Evolutionary conservation across 2,888 invertebrate species (phyloP).

Genomic region (Apodemia zela): DNA sequence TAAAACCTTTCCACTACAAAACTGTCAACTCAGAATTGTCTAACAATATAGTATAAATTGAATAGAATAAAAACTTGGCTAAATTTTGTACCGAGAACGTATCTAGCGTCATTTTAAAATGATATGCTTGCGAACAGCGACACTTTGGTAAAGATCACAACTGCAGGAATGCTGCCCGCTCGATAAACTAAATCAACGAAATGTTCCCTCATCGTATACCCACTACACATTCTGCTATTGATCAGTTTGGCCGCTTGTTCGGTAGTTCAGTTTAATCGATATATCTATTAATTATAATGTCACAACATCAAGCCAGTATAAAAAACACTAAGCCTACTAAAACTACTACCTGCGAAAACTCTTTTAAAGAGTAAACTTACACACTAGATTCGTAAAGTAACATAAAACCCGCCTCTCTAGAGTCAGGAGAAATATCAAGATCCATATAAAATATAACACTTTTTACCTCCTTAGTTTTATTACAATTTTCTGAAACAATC

Average conservation of each 20-base stretch:
- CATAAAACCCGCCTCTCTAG: conserved; percentile 49
- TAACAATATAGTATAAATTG: conserved; percentile 71
- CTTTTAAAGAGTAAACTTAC: conserved; percentile 79
- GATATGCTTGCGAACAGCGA: conserved; percentile 77
- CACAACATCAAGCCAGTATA: conserved; percentile 82
- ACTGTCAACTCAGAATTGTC: conserved; percentile 64
- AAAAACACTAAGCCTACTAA: conserved; percentile 81
- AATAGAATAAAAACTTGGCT: conserved; percentile 73
- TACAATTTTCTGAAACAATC: conserved; percentile 80
- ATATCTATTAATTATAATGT: conserved; percentile 72
- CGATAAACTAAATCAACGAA: conserved; percentile 51
- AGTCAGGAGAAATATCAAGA: conserved; percentile 58
- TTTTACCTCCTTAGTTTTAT: conserved; percentile 66
- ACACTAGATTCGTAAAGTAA: conserved; percentile 73
- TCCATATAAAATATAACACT: conserved; percentile 76
- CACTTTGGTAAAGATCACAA: conserved; percentile 73
- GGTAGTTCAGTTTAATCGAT: conserved; percentile 60
- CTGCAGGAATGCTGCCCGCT: conserved; percentile 55
- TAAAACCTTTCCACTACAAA: conserved; percentile 47
- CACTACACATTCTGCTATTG: conserved; percentile 75
- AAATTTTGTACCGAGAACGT: conserved; percentile 75
- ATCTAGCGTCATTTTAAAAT: conserved; percentile 69
- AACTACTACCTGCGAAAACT: conserved; percentile 79
- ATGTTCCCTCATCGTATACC: conserved; percentile 45
- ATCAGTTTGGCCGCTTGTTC: conserved; percentile 67